Conservation (phyloP, 2,797 vertebrate genomes). For the Poliocrania exsul region DNA sequence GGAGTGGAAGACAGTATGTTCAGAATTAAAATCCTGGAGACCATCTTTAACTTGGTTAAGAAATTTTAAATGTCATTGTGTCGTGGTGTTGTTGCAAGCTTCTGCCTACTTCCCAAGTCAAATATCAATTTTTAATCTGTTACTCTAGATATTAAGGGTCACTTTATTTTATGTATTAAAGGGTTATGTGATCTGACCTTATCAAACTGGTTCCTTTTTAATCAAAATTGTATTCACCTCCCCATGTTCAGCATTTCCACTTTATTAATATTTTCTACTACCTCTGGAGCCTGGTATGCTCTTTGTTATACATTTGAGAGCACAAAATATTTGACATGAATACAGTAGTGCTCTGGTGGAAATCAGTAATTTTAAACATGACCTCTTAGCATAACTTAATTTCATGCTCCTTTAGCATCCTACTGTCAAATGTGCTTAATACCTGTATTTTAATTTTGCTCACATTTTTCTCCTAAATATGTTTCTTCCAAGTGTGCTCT, state of each 20-base stretch:
- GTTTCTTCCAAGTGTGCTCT: background rate
- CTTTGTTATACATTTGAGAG: background rate
- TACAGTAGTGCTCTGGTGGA: background rate
- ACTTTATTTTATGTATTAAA: background rate
- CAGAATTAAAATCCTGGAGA: background rate
- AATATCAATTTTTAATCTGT: background rate
- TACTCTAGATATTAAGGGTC: background rate
- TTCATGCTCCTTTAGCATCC: conserved; percentile 13
- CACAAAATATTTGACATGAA: background rate
- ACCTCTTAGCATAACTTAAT: conserved; percentile 31
- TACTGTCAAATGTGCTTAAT: conserved; percentile 10
- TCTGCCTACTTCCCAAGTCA: background rate
- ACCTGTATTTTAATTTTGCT: conserved; percentile 24
- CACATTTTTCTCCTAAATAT: background rate
- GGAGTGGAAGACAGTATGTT: background rate
- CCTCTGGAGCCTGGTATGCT: background rate
- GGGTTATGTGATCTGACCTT: background rate
- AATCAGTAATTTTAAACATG: conserved; percentile 41
- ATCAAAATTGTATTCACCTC: background rate
- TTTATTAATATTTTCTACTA: background rate
- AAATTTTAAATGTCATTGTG: background rate
- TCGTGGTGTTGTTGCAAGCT: background rate
- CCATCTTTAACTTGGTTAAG: background rate
- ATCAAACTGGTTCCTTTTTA: background rate
- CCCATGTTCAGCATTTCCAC: background rate